phyloP scores from a whole-genome alignment of 2,113 vertebrate genomes.

The Rhinolophus sinicus region DNA sequence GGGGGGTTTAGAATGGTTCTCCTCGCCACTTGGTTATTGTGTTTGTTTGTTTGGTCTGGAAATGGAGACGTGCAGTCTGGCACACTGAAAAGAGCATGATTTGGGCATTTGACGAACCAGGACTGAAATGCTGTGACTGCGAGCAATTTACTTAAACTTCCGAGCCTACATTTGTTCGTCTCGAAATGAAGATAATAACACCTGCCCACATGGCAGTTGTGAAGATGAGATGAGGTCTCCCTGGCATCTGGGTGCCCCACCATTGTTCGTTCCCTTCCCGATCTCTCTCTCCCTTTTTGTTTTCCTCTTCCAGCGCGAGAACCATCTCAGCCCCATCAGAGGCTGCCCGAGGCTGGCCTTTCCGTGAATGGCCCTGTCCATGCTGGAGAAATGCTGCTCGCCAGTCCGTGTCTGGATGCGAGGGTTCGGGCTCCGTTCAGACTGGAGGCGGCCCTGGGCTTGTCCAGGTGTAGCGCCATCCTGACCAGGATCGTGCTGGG shows the following conservation, averaged over 20 bases:
- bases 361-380: not conserved
- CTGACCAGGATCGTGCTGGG: not conserved
- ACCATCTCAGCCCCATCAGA: not conserved
- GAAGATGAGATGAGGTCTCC: not conserved
- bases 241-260: not conserved
- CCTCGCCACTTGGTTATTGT: not conserved
- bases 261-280: not conserved
- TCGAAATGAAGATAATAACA: not conserved
- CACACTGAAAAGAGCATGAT: not conserved
- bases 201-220: accelerated
- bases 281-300: not conserved
- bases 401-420: not conserved
- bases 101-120: not conserved
- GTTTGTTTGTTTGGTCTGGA: not conserved
- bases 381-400: not conserved
- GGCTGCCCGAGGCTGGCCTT: not conserved
- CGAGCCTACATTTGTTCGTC: not conserved
- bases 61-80: not conserved
- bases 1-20: not conserved
- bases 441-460: not conserved
- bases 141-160: not conserved
- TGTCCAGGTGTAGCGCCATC: not conserved
- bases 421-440: not conserved
- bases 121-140: not conserved
- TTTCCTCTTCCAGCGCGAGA: not conserved